phyloP scores from a whole-genome alignment of 2,888 invertebrate species.

The Drosophila emarginata region DNA sequence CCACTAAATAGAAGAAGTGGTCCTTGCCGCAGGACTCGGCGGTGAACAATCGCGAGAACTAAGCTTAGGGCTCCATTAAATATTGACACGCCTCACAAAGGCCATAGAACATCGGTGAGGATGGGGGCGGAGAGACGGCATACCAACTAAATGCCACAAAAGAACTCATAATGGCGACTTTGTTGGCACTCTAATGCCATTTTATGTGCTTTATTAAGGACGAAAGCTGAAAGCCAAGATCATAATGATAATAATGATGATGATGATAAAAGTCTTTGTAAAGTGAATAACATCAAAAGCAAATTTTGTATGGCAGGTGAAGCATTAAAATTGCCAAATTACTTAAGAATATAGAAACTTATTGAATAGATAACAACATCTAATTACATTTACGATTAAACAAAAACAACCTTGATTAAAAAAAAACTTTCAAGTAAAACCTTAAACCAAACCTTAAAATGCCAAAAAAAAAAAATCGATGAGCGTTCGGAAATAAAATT shows the following conservation, averaged over 20 bases:
- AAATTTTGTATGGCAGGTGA: constrained; percentile 64
- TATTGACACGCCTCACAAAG: constrained; percentile 70
- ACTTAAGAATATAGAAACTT: constrained; percentile 45
- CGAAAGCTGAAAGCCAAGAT: constrained; percentile 18
- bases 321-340: constrained; percentile 69
- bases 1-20: constrained; percentile 26
- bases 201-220: constrained; percentile 68
- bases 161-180: constrained; percentile 72
- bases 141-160: constrained; percentile 69
- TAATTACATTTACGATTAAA: background rate
- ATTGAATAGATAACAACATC: constrained; percentile 1
- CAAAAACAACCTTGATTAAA: background rate
- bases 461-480: constrained; percentile 8
- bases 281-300: constrained; percentile 57
- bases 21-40: constrained; percentile 34
- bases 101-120: constrained; percentile 15
- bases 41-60: constrained; percentile 39
- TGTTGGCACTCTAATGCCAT: constrained; percentile 69
- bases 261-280: constrained; percentile 32
- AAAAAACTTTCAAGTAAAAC: background rate
- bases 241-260: constrained; percentile 5
- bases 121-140: background rate
- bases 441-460: constrained; percentile 12
- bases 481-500: background rate
- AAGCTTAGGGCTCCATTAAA: constrained; percentile 62